phyloP scores from a whole-genome alignment of 2,113 vertebrate species.

The Hucho hucho region DNA sequence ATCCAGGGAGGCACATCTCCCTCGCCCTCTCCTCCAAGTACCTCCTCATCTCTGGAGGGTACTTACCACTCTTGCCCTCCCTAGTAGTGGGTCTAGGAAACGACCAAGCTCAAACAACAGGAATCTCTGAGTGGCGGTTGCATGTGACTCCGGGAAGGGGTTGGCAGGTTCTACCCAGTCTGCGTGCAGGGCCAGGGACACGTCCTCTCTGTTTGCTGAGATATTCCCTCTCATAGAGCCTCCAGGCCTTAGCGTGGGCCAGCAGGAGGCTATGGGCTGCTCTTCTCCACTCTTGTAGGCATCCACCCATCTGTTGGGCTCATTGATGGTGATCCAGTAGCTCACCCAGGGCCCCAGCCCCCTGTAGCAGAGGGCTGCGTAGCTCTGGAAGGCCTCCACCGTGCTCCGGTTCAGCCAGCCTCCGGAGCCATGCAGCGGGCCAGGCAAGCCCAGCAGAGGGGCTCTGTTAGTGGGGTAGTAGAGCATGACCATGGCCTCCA shows the following conservation, averaged over 20 bases:
- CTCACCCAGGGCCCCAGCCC: slow-evolving; percentile 84
- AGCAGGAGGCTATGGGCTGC: slow-evolving; percentile 83
- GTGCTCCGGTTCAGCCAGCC: slow-evolving; percentile 87
- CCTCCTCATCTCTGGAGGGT: slow-evolving; percentile 76
- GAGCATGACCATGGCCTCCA: slow-evolving; percentile 81
- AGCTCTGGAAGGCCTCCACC: slow-evolving; percentile 79
- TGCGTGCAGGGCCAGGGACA: slow-evolving; percentile 86
- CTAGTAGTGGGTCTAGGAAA: slow-evolving; percentile 87
- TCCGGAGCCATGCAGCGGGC: slow-evolving; percentile 71
- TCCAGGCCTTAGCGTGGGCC: slow-evolving; percentile 88
- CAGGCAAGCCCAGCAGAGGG: slow-evolving; percentile 78
- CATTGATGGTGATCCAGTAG: slow-evolving; percentile 94
- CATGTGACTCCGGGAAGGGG: slow-evolving; percentile 79
- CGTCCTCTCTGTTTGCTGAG: slow-evolving; percentile 68
- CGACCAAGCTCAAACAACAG: slow-evolving; percentile 89
- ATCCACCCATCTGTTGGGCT: slow-evolving; percentile 86
- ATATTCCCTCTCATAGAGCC: slow-evolving; percentile 73
- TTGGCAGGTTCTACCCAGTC: slow-evolving; percentile 94
- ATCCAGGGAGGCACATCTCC: slow-evolving; percentile 58
- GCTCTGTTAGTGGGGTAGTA: slow-evolving; percentile 83
- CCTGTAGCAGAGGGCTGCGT: slow-evolving; percentile 83
- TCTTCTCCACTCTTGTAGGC: slow-evolving; percentile 74
- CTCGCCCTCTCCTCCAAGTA: slow-evolving; percentile 70
- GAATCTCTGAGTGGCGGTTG: slow-evolving; percentile 78
- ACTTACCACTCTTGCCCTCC: slow-evolving; percentile 65